Evolutionary conservation across 2,113 vertebrate species (phyloP).

Genomic region (Nansenia antarctica): DNA sequence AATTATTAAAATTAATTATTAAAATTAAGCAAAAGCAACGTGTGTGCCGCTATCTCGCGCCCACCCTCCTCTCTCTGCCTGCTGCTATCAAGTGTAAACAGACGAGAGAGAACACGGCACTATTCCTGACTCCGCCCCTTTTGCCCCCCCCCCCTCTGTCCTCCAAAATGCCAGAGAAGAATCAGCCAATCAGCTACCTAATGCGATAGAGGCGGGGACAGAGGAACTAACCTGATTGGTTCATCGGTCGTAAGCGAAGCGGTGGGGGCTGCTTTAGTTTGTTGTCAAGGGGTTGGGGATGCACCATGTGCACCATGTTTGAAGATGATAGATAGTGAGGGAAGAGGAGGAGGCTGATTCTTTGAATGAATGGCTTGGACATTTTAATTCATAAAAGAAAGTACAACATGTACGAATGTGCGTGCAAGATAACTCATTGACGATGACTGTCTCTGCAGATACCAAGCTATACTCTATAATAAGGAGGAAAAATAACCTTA

Average conservation of each 20-base stretch:
- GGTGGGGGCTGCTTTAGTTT: constrained; percentile 40
- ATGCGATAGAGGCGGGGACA: constrained; percentile 46
- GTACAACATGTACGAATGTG: constrained; percentile 8
- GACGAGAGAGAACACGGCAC: too few relatives aligned
- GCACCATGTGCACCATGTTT: constrained; percentile 71
- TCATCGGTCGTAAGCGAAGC: constrained; percentile 8
- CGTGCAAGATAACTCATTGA: background rate
- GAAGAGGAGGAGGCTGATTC: constrained; percentile 5
- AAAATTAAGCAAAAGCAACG: too few relatives aligned
- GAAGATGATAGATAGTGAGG: constrained; percentile 57
- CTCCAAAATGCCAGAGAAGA: constrained; percentile 55
- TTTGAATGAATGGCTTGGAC: background rate
- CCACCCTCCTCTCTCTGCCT: too few relatives aligned
- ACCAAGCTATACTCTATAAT: background rate
- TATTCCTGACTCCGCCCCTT: constrained; percentile 56
- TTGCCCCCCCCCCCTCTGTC: constrained; percentile 38
- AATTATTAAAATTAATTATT: too few relatives aligned
- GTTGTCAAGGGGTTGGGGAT: constrained; percentile 50
- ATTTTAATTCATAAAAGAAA: constrained; percentile 55
- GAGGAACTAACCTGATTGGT: constrained; percentile 47
- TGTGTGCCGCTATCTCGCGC: too few relatives aligned
- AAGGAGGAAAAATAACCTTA: background rate
- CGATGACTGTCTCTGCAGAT: background rate
- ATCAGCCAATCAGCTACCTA: constrained; percentile 50
- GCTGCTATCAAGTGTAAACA: constrained; percentile 72